phyloP scores from a whole-genome alignment of 2,888 invertebrate genomes.

The Koerneria pararmatus region DNA sequence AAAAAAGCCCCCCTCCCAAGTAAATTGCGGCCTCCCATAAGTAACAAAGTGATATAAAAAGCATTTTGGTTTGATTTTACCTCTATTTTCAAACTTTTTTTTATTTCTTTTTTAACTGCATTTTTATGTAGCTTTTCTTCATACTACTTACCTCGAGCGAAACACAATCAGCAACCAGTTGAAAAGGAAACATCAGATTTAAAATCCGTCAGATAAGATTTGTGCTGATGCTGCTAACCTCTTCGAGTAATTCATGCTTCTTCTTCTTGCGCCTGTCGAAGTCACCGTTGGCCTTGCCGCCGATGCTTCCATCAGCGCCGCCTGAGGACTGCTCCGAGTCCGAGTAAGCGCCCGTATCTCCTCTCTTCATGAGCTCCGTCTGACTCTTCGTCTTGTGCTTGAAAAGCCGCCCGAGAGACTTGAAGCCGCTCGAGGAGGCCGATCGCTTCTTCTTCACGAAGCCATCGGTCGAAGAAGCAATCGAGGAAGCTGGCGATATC shows the following conservation, averaged over 20 bases:
- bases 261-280: constrained; percentile 71
- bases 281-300: constrained; percentile 34
- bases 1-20: too few species aligned
- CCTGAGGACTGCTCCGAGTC: constrained; percentile 50
- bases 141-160: not conserved
- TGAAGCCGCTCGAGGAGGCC: constrained; percentile 81
- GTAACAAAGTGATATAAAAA: too few species aligned
- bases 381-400: constrained; percentile 88
- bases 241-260: constrained; percentile 91
- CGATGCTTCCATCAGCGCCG: constrained; percentile 26
- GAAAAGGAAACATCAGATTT: too few species aligned
- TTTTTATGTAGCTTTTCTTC: not conserved
- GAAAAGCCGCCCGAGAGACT: constrained; percentile 91
- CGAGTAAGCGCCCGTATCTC: constrained; percentile 40
- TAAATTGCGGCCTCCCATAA: too few species aligned
- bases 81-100: too few species aligned
- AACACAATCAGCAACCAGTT: not conserved
- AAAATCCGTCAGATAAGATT: too few species aligned
- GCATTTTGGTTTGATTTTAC: too few species aligned
- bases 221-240: too few species aligned
- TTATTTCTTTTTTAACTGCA: constrained; percentile 9
- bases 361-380: constrained; percentile 1
- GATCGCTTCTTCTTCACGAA: constrained; percentile 55
- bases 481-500: constrained; percentile 53
- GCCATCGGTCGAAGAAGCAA: constrained; percentile 43